Evolutionary conservation across 2,113 vertebrate species (phyloP), one percentile per base, ranked within the genome.

Genomic region (Salvelinus sp.): DNA sequence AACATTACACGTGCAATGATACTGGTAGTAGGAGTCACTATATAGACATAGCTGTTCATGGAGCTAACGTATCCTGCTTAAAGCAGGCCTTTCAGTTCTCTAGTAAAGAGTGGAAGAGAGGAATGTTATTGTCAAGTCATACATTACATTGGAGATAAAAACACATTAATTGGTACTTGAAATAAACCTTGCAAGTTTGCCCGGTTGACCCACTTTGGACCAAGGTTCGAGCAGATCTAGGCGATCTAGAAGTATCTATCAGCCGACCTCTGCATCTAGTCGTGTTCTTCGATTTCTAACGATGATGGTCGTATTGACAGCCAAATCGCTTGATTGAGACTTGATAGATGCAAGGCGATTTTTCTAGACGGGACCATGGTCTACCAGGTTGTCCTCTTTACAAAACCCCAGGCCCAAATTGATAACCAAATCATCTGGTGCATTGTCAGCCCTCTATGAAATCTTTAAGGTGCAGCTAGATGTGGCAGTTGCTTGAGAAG

Each of bases 111-210:
- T 44, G 44, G 74, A 47, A 27, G 6, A 65, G 22, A 91, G 91
- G 83, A 90, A 91, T 89, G 93, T 93, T 91, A 93, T 90, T 54
- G 50, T 18, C 50, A 54, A 54, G 50, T 54, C 94, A 92, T 88
- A 94, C 90, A 94, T 88, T 33, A 33, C 33, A 33, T 33, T 63
- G 47, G 76, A n/a, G 82, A 66, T 85, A 79, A 78, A 95, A 95
- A 94, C 91, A 94, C 94, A 93, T 88, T 94, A 95, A 96, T 95
- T 95, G 88, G 94, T 96, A 95, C 93, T 94, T 96, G 95, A 96
- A 96, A 95, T 96, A 97, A 96, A 97, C 96, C 95, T 97, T 96
- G 95, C 95, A 96, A 95, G 95, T 95, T 93, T 96, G 95, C 95
- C 95, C 50, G 95, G 95, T 96, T 94, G 95, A 96, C 95, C 95